Evolutionary conservation across 2,113 vertebrate genomes (phyloP).

Genomic region (Fregata magnificens): DNA sequence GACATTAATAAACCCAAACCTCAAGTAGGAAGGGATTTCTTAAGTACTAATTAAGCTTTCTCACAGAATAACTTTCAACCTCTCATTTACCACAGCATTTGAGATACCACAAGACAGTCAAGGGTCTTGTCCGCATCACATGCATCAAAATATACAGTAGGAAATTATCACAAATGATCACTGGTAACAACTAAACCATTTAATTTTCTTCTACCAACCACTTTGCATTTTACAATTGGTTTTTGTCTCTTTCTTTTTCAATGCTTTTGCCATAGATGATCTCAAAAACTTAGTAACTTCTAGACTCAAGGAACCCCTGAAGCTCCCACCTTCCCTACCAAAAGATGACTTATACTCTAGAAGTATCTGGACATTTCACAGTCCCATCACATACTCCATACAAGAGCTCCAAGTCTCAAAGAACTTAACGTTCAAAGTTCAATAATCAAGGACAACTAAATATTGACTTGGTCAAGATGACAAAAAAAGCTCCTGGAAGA

Average conservation of each 20-base stretch:
- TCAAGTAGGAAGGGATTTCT: neutral
- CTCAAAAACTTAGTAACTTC: neutral
- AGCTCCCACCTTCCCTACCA: neutral
- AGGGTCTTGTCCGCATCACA: neutral
- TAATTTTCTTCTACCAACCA: neutral
- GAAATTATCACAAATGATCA: neutral
- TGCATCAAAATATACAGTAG: neutral
- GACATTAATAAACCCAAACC: neutral
- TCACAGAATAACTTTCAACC: neutral
- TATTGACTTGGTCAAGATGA: neutral
- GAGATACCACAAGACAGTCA: neutral
- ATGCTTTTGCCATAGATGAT: neutral
- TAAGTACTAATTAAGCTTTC: neutral
- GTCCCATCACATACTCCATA: accelerated
- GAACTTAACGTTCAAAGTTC: neutral
- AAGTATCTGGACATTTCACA: neutral
- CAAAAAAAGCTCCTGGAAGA: neutral
- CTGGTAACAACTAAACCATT: neutral
- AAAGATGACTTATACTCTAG: neutral
- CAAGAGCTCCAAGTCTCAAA: neutral
- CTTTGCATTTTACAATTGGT: neutral
- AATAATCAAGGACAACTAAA: neutral
- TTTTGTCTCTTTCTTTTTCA: neutral
- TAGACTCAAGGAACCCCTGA: neutral
- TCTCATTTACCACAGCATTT: neutral